Base-by-base conservation (phyloP, 2,888 invertebrate genomes). In the Limnephilus lunatus region DNA sequence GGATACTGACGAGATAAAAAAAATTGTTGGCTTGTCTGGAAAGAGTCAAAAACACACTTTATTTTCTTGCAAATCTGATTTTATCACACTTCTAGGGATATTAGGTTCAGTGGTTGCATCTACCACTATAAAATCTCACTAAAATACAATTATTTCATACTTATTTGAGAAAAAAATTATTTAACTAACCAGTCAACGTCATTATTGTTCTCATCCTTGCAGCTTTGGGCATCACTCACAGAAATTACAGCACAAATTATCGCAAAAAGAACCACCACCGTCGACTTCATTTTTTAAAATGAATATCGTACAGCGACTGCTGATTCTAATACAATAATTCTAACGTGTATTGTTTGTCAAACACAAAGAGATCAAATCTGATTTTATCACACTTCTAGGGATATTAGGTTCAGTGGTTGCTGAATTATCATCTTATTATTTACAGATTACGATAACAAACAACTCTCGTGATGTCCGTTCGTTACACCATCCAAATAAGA, bases 151-250 rank as follows among this genome's bases (percentile, higher is more conserved):
- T 82, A 82, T 31, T 82, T 82, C 15, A 31, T 0, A 31, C 7
- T 2, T 14, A 82, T 31, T 82, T 82, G 3, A 15, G 3, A 31
- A 82, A 14, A 82, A 32, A 32, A 2, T n/a, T 19, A 30, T 14
- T 48, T 12, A 89, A 86, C 96, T 96, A 95, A 98, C 98, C 98
- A 98, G 95, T 98, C 98, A 14, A 98, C 97, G 19, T 96, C 95
- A 92, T 97, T 96, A 91, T 97, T 97, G 93, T 96, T 96, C 94
- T 97, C 97, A 95, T 97, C 97, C 94, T 96, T 95, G 94, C 96
- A 96, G 94, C 87, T 85, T 53, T 89, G 44, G 31, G 89, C 92
- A n/a, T 90, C 81, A 53, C 81, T 91, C 80, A 80, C 30, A 19
- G 48, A 88, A 53, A 81, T 68, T 48, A 30, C 53, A 90, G 83